Evolutionary conservation across 2,888 invertebrate genomes (phyloP), one percentile per base, ranked within the genome.

Genomic region (Ptychoptera contaminata): DNA sequence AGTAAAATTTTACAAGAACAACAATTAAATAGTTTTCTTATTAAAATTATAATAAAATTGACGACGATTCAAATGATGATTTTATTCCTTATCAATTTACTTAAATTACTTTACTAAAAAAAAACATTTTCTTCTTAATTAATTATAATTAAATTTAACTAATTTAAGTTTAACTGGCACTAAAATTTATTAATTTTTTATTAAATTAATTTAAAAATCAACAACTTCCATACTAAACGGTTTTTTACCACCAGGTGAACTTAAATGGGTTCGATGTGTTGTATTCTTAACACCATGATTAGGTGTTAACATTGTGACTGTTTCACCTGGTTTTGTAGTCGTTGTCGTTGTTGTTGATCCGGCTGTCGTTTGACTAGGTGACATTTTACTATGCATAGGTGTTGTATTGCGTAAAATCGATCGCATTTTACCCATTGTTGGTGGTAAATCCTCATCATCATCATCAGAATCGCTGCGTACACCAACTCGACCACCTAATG

Each of bases 181-280:
- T 23, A 23, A 23, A 23, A 23, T 5, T 32, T n/a, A 3, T 32
- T 32, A 32, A 11, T 32, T 32, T 32, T 32, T 32, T 32, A 7
- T 32, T 32, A 7, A n/a, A n/a, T 32, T 32, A 32, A 50, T 51
- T 65, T 63, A 71, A 61, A 68, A 70, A 56, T 72, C 69, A 60
- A 70, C 68, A 52, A 71, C 69, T 61, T 74, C 70, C 72, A 74
- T 73, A 60, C 70, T 70, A 56, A 72, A 73, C 48, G 68, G 62
- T 58, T 69, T 72, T 61, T 66, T 52, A 61, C 60, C 54, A 56
- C 60, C 56, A 64, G 65, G 64, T 57, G 64, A 60, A 56, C 55
- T 59, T 53, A 58, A 64, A 55, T 44, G 47, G 31, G 40, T 16
- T 40, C n/a, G 31, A 3, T 30, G 31, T 15, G 40, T 31, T 32